Percentiles rank a stretch among this genome's conserved stretches.
Conservation (phyloP, 2,888 invertebrate species). For the Ophion costatus region DNA sequence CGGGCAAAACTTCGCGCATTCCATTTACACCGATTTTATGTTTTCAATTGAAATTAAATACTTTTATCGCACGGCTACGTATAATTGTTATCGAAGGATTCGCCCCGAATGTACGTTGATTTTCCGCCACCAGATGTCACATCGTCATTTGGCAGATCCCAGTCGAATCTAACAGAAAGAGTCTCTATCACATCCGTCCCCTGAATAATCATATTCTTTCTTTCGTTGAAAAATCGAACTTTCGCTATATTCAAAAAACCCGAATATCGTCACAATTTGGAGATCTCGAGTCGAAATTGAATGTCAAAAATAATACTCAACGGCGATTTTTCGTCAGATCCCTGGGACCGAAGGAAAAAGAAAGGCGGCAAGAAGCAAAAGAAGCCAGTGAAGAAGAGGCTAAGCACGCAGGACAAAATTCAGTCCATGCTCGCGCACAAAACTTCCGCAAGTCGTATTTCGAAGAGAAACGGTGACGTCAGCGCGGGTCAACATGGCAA, state of each 20-base stretch:
- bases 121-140: no score
- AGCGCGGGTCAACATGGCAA: constrained; percentile 81
- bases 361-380: constrained; percentile 87
- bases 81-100: no score
- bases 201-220: no score
- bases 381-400: constrained; percentile 85
- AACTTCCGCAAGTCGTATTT: constrained; percentile 80
- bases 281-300: neutral
- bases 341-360: constrained; percentile 90
- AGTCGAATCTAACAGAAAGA: no score
- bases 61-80: no score
- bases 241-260: neutral
- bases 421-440: constrained; percentile 87
- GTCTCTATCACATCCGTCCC: no score
- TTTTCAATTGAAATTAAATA: no score
- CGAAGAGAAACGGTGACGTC: constrained; percentile 82
- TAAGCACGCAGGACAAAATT: constrained; percentile 92
- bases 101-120: no score
- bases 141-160: no score
- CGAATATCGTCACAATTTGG: neutral
- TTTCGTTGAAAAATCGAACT: neutral
- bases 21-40: no score
- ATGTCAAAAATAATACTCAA: constrained; percentile 1
- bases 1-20: no score
- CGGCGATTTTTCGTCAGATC: constrained; percentile 85